Conservation (phyloP, 2,797 vertebrate genomes). For the Numenius phaeopus region DNA sequence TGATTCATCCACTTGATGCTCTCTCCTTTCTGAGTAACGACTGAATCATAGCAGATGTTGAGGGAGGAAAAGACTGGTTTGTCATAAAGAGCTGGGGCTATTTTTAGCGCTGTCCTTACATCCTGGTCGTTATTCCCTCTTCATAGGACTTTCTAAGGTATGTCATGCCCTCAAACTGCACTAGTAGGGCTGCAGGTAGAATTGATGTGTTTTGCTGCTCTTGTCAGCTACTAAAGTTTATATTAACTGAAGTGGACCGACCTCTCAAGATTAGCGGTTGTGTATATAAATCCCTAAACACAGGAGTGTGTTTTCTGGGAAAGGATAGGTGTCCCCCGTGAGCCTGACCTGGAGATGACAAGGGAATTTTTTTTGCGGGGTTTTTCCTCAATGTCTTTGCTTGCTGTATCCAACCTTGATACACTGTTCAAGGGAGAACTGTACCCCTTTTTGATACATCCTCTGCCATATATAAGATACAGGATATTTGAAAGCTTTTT, state of each 20-base stretch:
- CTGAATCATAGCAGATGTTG: constrained; percentile 8
- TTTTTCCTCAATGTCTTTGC: not conserved
- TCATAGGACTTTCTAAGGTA: not conserved
- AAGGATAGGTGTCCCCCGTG: not conserved
- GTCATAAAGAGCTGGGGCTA: not conserved
- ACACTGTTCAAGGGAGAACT: not conserved
- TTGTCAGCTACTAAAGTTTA: not conserved
- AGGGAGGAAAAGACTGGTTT: not conserved
- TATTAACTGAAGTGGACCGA: not conserved
- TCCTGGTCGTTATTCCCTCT: not conserved
- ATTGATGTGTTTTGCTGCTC: rapidly evolving
- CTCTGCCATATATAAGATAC: not conserved
- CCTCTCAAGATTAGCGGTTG: not conserved
- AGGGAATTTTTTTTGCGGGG: not conserved
- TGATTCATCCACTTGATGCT: constrained; percentile 26
- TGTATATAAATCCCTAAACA: not conserved
- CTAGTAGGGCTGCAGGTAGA: not conserved
- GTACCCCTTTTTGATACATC: not conserved
- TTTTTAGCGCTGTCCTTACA: not conserved
- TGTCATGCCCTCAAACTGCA: not conserved
- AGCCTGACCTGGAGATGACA: not conserved
- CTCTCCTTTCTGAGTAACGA: not conserved
- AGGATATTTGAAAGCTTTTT: not conserved
- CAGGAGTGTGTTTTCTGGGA: not conserved
- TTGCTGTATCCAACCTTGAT: not conserved